phyloP scores from a whole-genome alignment of 2,888 invertebrate species.

The Hypercompe scribonia region DNA sequence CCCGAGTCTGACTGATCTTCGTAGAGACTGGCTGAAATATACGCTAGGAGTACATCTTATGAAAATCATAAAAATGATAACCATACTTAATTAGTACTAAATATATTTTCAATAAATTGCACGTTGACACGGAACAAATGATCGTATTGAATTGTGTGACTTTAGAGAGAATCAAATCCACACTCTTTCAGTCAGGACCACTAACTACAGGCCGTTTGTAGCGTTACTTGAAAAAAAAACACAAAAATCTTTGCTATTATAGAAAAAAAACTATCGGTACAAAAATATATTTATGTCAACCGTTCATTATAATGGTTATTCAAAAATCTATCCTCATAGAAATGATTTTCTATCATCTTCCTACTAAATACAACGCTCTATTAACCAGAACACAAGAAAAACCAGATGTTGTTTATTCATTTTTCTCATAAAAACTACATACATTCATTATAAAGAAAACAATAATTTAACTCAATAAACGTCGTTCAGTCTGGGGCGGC shows the following conservation, averaged over 20 bases:
- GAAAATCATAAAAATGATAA: not conserved
- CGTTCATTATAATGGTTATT: not conserved
- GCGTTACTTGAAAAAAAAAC: too few relatives aligned
- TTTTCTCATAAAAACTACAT: slow-evolving; percentile 15
- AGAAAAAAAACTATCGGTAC: not conserved
- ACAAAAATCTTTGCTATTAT: too few relatives aligned
- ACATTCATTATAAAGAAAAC: slow-evolving; percentile 12
- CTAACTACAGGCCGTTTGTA: not conserved
- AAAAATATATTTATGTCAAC: not conserved
- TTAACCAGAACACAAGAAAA: slow-evolving; percentile 6
- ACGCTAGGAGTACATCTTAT: too few relatives aligned
- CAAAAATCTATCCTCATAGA: not conserved
- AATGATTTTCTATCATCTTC: not conserved
- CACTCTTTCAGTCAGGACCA: not conserved
- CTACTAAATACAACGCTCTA: slow-evolving; percentile 13
- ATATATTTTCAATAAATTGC: not conserved
- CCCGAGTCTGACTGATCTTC: too few relatives aligned
- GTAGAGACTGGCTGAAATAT: too few relatives aligned
- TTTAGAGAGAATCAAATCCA: not conserved
- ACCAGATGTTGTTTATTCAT: not conserved
- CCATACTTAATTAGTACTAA: not conserved
- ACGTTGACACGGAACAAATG: too few relatives aligned
- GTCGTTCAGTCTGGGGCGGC: slow-evolving; percentile 9
- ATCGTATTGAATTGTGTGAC: not conserved
- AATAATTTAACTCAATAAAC: slow-evolving; percentile 10